Conservation (phyloP, 2,888 invertebrate genomes). For the Lysandra coridon region DNA sequence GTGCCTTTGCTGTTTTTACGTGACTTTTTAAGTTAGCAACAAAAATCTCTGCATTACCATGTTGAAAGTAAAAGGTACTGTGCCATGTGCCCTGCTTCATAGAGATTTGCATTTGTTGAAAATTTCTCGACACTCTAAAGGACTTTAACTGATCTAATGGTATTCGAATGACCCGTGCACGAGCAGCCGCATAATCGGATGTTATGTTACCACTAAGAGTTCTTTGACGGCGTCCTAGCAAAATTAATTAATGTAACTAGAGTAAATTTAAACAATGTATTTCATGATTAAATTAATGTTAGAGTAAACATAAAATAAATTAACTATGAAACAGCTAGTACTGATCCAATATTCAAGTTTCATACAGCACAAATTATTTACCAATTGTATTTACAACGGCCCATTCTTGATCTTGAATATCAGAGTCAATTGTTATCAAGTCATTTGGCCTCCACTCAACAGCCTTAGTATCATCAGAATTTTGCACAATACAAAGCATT, state of each 20-base stretch:
- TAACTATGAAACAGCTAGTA: neutral
- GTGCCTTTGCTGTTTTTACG: conserved; percentile 83
- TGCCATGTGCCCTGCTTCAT: conserved; percentile 81
- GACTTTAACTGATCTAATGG: conserved; percentile 66
- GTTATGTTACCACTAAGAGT: conserved; percentile 80
- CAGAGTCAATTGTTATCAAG: conserved; percentile 86
- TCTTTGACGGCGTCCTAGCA: conserved; percentile 80
- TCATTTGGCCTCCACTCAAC: conserved; percentile 93
- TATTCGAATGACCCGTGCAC: conserved; percentile 68
- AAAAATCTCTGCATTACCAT: conserved; percentile 91
- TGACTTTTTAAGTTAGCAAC: conserved; percentile 82
- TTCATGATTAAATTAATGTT: neutral
- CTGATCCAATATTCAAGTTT: neutral
- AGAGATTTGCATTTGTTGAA: conserved; percentile 71
- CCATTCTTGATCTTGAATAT: conserved; percentile 91
- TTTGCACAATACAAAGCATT: conserved; percentile 84
- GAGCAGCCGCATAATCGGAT: conserved; percentile 67
- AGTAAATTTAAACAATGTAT: neutral
- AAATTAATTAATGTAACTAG: neutral
- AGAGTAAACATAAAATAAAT: conserved; percentile 9
- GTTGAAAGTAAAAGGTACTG: conserved; percentile 92
- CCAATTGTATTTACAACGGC: conserved; percentile 88
- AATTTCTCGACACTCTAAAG: conserved; percentile 65
- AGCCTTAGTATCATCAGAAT: conserved; percentile 79
- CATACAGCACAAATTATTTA: conserved; percentile 43